These are phyloP conservation scores for Epistrophe grossulariae DNA, from an alignment of 2,888 invertebrate genomes.

Conservation along the genomic window DNA sequence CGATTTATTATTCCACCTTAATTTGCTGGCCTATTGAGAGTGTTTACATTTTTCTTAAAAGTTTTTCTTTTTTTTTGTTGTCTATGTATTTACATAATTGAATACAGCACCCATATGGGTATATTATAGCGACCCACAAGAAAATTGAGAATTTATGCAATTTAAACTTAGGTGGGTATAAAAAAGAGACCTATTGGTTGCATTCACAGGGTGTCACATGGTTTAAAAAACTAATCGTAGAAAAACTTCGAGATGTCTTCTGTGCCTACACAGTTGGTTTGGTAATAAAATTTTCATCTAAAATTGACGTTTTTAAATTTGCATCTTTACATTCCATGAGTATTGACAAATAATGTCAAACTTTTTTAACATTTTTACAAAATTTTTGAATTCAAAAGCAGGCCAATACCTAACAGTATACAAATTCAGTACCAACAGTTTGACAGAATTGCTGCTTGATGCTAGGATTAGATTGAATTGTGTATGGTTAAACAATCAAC, in stretches of 20 bases:
- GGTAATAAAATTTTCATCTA: neutral
- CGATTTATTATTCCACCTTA: constrained; percentile 45
- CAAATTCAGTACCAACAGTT: too few species aligned
- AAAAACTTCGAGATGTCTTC: too few species aligned
- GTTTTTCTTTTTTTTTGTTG: neutral
- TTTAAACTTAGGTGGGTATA: constrained; percentile 53
- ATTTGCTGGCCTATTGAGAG: constrained; percentile 46
- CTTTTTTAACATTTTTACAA: neutral
- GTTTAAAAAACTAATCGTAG: too few species aligned
- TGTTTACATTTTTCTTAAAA: constrained; percentile 6
- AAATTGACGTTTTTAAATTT: neutral
- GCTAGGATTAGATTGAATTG: too few species aligned
- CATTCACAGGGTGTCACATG: constrained; percentile 2
- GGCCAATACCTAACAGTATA: too few species aligned
- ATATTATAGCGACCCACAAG: constrained; percentile 40
- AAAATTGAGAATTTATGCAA: constrained; percentile 65
- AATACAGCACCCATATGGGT: constrained; percentile 33
- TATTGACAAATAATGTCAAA: neutral
- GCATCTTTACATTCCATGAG: neutral
- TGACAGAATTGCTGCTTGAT: too few species aligned
- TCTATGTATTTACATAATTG: constrained; percentile 12
- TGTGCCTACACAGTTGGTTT: neutral
- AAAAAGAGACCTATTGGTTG: neutral
- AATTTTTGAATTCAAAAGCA: too few species aligned
- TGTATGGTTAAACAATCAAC: too few species aligned